Evolutionary conservation across 2,797 vertebrate species (phyloP), one percentile per base, ranked within the genome.

Genomic region (Channallabes apus): DNA sequence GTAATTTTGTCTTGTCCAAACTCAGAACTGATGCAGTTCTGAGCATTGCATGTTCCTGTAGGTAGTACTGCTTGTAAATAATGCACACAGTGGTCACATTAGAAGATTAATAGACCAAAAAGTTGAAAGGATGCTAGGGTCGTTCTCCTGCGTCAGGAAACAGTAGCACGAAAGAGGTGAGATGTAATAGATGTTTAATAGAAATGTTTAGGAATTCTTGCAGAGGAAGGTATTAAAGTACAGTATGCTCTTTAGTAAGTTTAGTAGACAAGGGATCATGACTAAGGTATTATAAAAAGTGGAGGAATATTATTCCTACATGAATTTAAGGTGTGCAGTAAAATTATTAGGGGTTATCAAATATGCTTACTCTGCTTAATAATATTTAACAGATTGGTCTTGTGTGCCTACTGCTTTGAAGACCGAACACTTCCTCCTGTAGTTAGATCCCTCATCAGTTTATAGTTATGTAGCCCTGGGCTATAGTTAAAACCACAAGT

Each of bases 61-160:
- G 27, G 20, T 18, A 65, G 79, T 68, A 51, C 41, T 84, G 24
- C 20, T 27, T 82, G 85, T 89, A 84, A 89, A 88, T 87, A 78
- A 85, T 84, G 73, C 69, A 87, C 72, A 75, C 46, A 41, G 6
- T 35, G 24, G 73, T 77, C 85, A 77, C 62, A 20, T 20, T 75
- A 54, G 77, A 69, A 82, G 71, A 62, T 46, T 46, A 46, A 9
- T 6, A 15, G 27, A 20, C 5, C 3, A 68, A 71, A 35, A 62
- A 8, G 38, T 22, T 0, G 78, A 64, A 82, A 77, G 54, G 58
- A 80, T 84, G 83, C 65, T 73, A n/a, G 62, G 32, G 62, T 76
- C 85, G 38, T 88, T 87, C 38, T 87, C 83, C n/a, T 89, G 83
- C 77, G 20, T 65, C 75, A 73, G 71, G 38, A 79, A 79, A 46